Evolutionary conservation across 64 coral and sea anemone genomes (phyloP), one percentile per base, ranked within the genome.

Genomic region (Dendronephthya gigantea): DNA sequence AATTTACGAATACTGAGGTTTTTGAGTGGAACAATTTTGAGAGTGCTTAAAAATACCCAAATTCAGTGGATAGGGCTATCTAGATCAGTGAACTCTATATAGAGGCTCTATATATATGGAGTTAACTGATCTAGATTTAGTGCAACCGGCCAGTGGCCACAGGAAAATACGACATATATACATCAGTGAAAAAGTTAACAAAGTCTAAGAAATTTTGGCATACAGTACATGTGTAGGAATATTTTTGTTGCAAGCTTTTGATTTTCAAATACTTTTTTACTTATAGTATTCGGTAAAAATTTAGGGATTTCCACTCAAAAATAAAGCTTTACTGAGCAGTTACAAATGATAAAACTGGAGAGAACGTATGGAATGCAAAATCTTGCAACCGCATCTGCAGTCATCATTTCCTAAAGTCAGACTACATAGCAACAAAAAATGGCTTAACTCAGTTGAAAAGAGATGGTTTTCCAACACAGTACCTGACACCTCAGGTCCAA

Each of bases 401-500:
- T 39, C 0, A 79, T 2, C 72, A 79, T 79, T 79, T 79, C 72
- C 0, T 0, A 0, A 19, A 15, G 0, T 36, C 72, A 8, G 29
- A 79, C 28, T 36, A 79, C 36, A 39, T 79, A 2, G 36, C 32
- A 79, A 38, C 72, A 30, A 79, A 79, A 39, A 79, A 74, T 74
- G 68, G 68, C 68, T 79, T 35, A 2, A 34, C n/a, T 29, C 72
- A 79, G 28, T 79, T 79, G 72, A 79, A 79, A 79, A 79, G 22
- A 34, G 72, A 79, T 79, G 72, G 9, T 36, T 30, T 79, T 33
- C n/a, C 72, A 79, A 79, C 72, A 79, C 72, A 79, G 28, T 9
- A 30, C 1, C 72, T 79, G 9, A 79, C 72, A 4, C n/a, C 0
- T 79, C 19, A 7, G n/a, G 7, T 28, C 13, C n/a, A 79, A 33